These are phyloP conservation scores for Panagrolaimus sp. DNA, from an alignment of 1,140 invertebrate genomes.

Conservation along the genomic window DNA sequence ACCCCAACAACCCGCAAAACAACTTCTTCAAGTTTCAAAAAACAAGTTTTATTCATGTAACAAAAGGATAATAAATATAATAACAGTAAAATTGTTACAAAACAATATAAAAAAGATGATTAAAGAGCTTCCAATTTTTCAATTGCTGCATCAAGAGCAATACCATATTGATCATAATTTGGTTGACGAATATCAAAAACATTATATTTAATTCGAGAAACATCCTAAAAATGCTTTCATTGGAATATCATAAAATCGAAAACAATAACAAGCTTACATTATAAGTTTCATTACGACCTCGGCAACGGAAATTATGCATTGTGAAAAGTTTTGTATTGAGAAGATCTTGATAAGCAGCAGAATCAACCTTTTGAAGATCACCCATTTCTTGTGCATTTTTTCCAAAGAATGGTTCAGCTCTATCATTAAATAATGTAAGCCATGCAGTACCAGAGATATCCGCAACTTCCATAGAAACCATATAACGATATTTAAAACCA, in stretches of 20 bases:
- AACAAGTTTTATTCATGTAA: too few relatives aligned
- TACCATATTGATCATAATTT: background rate
- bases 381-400: constrained; percentile 71
- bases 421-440: constrained; percentile 82
- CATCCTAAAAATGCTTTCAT: background rate
- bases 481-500: constrained; percentile 68
- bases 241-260: background rate
- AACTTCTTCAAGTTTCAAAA: too few relatives aligned
- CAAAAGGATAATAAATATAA: too few relatives aligned
- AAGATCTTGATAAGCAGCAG: constrained; percentile 63
- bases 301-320: constrained; percentile 72
- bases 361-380: constrained; percentile 57
- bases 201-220: background rate
- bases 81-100: too few relatives aligned
- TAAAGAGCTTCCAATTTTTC: constrained; percentile 5
- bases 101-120: background rate
- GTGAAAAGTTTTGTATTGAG: constrained; percentile 73
- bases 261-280: constrained; percentile 63
- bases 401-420: constrained; percentile 74
- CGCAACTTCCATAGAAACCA: constrained; percentile 66
- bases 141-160: background rate
- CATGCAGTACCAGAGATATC: constrained; percentile 76
- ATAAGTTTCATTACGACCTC: constrained; percentile 80
- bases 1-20: too few relatives aligned
- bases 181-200: background rate